Evolutionary conservation across 1,140 invertebrate genomes (phyloP), one percentile per base, ranked within the genome.

Genomic region (Artemia franciscana): DNA sequence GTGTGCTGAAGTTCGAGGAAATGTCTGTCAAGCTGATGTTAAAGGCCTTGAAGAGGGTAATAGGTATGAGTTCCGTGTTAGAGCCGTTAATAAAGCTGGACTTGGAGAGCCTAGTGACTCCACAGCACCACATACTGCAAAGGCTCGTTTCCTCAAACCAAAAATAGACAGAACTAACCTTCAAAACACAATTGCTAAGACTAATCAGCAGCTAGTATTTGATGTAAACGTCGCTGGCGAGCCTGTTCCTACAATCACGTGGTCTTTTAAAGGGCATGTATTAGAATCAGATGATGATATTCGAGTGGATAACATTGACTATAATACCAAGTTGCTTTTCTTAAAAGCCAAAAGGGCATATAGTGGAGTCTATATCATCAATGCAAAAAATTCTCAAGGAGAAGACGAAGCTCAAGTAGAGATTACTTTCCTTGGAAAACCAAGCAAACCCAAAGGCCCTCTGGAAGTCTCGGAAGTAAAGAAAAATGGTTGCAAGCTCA

Each of bases 81-180:
- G 85, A 57, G 95, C 95, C 39, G 78, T 93, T 0, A 98, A 98
- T 74, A 95, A 95, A 74, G 94, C 92, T 28, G 95, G 95, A 57
- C 82, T 82, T 58, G 93, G 93, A 23, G 91, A 95, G 69, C 91
- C 95, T 5, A 94, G 90, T 51, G 87, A 95, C 71, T 83, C 89
- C 61, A 95, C 91, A 27, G 87, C 88, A 71, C 88, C 90, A 71
- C 91, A 96, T 69, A 86, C 85, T n/a, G 92, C 92, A 59, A 96
- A 95, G 73, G 85, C 93, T 21, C 79, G 88, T 72, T 90, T 82
- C 79, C 75, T 92, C 68, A 91, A 91, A 78, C 91, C 91, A 39
- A 80, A 82, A 68, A 95, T 95, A 71, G 91, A 95, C 68, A 80
- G 91, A 28, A 91, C 87, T 1, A 91, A 93, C 70, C 74, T 94